phyloP scores from a whole-genome alignment of 2,113 vertebrate genomes.

The Gorsachius goisagi region DNA sequence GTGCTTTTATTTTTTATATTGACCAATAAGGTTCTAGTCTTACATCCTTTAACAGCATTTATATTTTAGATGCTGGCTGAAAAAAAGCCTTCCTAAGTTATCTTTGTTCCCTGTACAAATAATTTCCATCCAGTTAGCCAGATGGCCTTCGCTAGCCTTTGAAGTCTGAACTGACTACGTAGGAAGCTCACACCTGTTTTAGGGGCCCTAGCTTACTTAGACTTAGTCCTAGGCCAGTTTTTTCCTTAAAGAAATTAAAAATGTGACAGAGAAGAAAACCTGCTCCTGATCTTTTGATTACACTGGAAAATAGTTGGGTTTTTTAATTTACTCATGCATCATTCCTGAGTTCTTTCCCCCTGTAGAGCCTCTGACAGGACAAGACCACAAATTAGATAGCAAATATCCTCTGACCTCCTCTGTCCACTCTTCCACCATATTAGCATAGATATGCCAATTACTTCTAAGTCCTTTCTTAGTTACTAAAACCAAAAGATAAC shows the following conservation, averaged over 20 bases:
- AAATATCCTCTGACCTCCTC: neutral
- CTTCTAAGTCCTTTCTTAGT: neutral
- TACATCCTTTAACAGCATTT: neutral
- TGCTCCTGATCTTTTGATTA: neutral
- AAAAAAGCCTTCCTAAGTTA: neutral
- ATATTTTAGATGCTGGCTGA: neutral
- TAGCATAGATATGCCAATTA: neutral
- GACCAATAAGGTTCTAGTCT: neutral
- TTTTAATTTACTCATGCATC: neutral
- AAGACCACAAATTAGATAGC: neutral
- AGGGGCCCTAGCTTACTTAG: neutral
- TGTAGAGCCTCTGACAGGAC: neutral
- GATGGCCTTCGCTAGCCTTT: neutral
- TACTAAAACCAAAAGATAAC: neutral
- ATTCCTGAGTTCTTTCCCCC: neutral
- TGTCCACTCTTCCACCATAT: neutral
- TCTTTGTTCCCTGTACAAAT: neutral
- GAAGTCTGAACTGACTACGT: neutral
- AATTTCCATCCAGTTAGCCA: neutral
- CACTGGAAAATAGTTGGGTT: neutral
- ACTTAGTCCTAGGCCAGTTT: neutral
- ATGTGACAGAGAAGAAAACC: neutral
- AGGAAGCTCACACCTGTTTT: neutral
- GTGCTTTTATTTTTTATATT: neutral
- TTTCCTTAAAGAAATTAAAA: neutral